These are phyloP conservation scores for Corydoras sp. DNA, from an alignment of 2,113 vertebrate genomes.

Conservation along the genomic window DNA sequence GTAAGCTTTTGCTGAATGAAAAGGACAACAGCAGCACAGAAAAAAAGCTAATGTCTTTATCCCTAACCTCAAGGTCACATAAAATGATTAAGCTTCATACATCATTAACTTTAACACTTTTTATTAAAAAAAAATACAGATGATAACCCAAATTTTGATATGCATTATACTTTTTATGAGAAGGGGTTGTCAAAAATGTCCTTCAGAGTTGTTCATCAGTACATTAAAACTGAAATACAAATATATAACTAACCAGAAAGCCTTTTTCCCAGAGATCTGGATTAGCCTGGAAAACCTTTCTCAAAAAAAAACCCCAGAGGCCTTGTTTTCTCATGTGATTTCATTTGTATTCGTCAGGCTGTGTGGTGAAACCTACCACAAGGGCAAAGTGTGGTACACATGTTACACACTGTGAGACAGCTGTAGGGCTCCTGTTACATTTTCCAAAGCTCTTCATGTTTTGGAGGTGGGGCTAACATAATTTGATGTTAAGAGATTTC, in stretches of 20 bases:
- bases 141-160: no score
- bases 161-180: no score
- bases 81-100: no score
- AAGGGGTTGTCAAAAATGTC: neutral
- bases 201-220: slow-evolving; percentile 5
- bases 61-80: no score
- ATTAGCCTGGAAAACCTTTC: slow-evolving; percentile 24
- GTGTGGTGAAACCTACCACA: slow-evolving; percentile 20
- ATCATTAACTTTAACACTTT: no score
- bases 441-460: slow-evolving; percentile 50
- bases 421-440: slow-evolving; percentile 58
- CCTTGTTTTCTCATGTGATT: slow-evolving; percentile 2
- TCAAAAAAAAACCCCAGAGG: neutral
- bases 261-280: slow-evolving; percentile 21
- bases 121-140: no score
- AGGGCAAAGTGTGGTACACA: slow-evolving; percentile 34
- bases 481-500: neutral
- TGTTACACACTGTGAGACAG: slow-evolving; percentile 47
- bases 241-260: slow-evolving; percentile 37
- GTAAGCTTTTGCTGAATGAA: no score
- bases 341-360: slow-evolving; percentile 17
- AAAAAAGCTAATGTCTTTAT: neutral
- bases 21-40: neutral
- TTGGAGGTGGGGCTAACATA: slow-evolving; percentile 3
- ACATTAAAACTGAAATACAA: slow-evolving; percentile 11